Evolutionary conservation across 2,113 vertebrate genomes (phyloP).

Genomic region (Saccopteryx bilineata): DNA sequence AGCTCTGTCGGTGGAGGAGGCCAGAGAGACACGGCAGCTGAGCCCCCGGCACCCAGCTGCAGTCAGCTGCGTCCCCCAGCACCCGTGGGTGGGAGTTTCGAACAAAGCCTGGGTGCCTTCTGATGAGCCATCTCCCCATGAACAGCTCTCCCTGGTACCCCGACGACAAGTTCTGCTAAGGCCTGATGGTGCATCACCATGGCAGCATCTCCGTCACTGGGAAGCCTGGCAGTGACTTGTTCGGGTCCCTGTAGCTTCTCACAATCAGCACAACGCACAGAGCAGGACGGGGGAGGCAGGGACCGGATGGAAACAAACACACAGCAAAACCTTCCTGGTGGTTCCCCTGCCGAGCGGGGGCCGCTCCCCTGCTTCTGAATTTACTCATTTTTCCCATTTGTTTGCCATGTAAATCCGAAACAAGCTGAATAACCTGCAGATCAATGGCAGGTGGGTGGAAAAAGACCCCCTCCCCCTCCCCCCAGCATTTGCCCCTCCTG

Average conservation of each 20-base stretch:
- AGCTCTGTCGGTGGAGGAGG: not conserved
- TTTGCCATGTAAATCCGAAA: not conserved
- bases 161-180: not conserved
- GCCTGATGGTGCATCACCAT: not conserved
- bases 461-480: not conserved
- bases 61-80: not conserved
- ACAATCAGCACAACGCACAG: not conserved
- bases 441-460: too few species aligned
- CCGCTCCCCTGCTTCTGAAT: not conserved
- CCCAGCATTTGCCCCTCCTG: not conserved
- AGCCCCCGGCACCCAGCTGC: not conserved
- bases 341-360: not conserved
- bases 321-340: accelerated
- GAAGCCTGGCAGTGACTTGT: not conserved
- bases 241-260: not conserved
- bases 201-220: not conserved
- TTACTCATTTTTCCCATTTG: not conserved
- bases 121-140: not conserved
- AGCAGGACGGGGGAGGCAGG: not conserved
- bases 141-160: not conserved
- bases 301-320: too few species aligned
- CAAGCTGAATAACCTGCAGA: not conserved
- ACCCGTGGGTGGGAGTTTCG: not conserved
- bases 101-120: not conserved
- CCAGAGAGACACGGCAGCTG: not conserved